Evolutionary conservation across 2,113 vertebrate species (phyloP).

Genomic region (Vidua chalybeata): DNA sequence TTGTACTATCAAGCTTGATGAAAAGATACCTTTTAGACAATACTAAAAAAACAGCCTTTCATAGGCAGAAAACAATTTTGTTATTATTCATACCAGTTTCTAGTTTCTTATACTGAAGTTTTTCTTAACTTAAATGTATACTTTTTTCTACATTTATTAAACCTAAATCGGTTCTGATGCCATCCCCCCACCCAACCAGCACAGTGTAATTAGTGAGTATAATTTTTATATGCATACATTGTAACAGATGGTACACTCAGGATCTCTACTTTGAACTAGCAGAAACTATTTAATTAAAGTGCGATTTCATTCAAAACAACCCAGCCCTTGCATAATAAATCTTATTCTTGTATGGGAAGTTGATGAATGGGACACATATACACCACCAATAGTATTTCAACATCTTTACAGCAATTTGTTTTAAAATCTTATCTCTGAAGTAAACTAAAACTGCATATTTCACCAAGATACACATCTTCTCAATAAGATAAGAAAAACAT

Average conservation of each 20-base stretch:
- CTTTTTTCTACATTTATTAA: neutral
- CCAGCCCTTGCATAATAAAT: neutral
- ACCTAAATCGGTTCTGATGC: neutral
- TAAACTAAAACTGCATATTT: neutral
- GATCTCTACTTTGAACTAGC: neutral
- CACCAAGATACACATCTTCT: neutral
- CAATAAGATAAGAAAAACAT: neutral
- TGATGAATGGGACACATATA: neutral
- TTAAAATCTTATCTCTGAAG: neutral
- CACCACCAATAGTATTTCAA: neutral
- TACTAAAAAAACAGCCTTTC: neutral
- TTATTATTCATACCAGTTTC: neutral
- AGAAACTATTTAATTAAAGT: neutral
- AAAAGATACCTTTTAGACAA: neutral
- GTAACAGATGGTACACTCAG: neutral
- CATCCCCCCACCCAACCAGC: neutral
- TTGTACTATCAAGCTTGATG: neutral
- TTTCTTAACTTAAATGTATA: neutral
- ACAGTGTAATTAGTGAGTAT: neutral
- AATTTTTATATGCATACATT: neutral
- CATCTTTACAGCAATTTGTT: neutral
- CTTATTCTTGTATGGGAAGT: neutral
- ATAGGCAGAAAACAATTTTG: accelerated
- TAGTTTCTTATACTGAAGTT: neutral
- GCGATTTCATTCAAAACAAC: neutral